phyloP scores from a whole-genome alignment of 1,140 invertebrate genomes.

The Augochlora pura region DNA sequence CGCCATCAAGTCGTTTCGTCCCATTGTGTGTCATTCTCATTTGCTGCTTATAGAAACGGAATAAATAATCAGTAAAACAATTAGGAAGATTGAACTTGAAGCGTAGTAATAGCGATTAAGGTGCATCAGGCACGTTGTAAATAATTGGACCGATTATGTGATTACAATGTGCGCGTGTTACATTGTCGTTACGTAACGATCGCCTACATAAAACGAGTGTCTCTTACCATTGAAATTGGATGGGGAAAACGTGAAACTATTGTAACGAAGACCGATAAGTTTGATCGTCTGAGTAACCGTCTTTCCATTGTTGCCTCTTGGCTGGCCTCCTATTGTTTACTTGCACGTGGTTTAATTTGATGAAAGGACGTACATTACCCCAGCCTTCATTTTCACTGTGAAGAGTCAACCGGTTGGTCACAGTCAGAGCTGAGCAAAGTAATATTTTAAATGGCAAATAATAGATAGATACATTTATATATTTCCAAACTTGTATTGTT shows the following conservation, averaged over 20 bases:
- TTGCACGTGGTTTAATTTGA: too few relatives aligned
- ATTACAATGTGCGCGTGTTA: background rate
- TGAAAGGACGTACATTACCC: too few relatives aligned
- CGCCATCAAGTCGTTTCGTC: too few relatives aligned
- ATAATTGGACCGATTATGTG: constrained; percentile 10
- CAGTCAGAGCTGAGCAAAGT: too few relatives aligned
- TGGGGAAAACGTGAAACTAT: background rate
- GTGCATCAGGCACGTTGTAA: background rate
- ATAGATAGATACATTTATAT: too few relatives aligned
- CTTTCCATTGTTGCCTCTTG: background rate
- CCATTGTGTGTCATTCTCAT: too few relatives aligned
- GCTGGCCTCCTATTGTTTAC: too few relatives aligned
- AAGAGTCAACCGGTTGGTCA: too few relatives aligned
- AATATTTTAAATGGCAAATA: too few relatives aligned
- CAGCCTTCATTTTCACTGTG: too few relatives aligned
- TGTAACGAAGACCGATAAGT: background rate
- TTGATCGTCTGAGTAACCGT: background rate
- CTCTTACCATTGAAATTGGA: background rate
- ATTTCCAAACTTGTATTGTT: too few relatives aligned
- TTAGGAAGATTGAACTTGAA: background rate
- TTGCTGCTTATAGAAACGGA: background rate
- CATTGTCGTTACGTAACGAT: background rate
- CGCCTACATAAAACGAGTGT: background rate
- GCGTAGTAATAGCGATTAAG: background rate
- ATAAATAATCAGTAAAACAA: background rate